A percentile compares a stretch with the other conserved stretches of the same genome.
Conservation (phyloP, 2,888 invertebrate genomes). For the Eucera pruinosa region DNA sequence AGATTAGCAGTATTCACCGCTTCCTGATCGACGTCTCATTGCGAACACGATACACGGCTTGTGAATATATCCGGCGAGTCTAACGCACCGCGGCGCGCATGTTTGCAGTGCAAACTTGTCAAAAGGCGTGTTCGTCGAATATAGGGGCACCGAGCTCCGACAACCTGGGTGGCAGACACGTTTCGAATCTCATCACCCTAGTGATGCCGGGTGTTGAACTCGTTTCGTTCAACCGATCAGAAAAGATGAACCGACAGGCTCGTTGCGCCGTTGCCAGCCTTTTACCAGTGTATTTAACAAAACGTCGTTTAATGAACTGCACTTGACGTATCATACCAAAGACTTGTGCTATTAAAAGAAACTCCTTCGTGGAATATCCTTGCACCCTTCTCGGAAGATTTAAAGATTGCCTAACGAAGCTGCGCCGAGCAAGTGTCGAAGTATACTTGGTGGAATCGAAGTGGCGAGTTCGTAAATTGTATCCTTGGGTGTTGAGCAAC, state of each 20-base stretch:
- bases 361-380: too few relatives aligned
- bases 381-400: neutral
- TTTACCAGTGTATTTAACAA: constrained; percentile 33
- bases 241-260: constrained; percentile 59
- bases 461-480: too few relatives aligned
- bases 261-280: constrained; percentile 26
- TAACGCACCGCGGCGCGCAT: constrained; percentile 73
- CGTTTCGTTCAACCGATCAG: constrained; percentile 56
- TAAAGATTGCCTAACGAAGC: constrained; percentile 22
- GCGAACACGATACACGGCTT: constrained; percentile 63
- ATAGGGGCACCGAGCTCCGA: constrained; percentile 49
- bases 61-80: constrained; percentile 58
- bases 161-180: constrained; percentile 70
- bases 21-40: constrained; percentile 70
- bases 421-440: too few relatives aligned
- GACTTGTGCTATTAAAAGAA: neutral
- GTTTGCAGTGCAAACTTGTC: constrained; percentile 80
- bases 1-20: constrained; percentile 37
- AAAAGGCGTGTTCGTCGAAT: constrained; percentile 63
- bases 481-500: too few relatives aligned
- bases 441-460: too few relatives aligned
- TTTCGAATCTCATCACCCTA: constrained; percentile 57
- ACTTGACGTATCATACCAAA: constrained; percentile 7
- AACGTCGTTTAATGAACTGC: constrained; percentile 38
- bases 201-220: constrained; percentile 55